Conservation (phyloP, 2,888 invertebrate species). For the Hylaea fasciaria region DNA sequence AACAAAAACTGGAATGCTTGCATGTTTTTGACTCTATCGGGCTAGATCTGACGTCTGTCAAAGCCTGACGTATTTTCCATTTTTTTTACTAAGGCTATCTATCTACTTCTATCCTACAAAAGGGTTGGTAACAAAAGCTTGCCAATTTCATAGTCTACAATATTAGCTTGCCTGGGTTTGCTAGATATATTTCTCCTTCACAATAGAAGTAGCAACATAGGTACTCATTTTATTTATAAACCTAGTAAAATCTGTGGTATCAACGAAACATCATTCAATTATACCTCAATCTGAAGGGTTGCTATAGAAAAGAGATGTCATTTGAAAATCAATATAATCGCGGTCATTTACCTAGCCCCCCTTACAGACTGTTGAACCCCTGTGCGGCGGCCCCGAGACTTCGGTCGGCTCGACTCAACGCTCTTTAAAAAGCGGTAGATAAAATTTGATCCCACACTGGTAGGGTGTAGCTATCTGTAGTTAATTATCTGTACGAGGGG, state of each 20-base stretch:
- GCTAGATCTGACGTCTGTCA: slow-evolving; percentile 11
- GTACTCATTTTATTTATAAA: too few relatives aligned
- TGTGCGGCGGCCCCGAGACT: slow-evolving; percentile 64
- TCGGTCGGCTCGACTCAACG: slow-evolving; percentile 57
- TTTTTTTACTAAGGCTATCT: too few relatives aligned
- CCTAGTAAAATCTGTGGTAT: slow-evolving; percentile 14
- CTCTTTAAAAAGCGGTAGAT: slow-evolving; percentile 78
- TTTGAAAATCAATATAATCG: slow-evolving; percentile 81
- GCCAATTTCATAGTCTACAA: too few relatives aligned
- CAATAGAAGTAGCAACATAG: too few relatives aligned
- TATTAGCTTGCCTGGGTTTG: too few relatives aligned
- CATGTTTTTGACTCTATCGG: slow-evolving; percentile 16
- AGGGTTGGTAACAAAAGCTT: background rate
- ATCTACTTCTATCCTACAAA: background rate
- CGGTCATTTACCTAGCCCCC: slow-evolving; percentile 77
- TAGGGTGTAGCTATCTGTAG: slow-evolving; percentile 77
- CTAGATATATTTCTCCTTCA: too few relatives aligned
- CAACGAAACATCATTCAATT: slow-evolving; percentile 25
- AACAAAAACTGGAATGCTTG: slow-evolving; percentile 29
- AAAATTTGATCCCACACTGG: slow-evolving; percentile 73
- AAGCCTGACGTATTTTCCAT: background rate
- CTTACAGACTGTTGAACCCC: slow-evolving; percentile 79
- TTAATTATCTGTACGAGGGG: slow-evolving; percentile 81
- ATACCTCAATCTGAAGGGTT: slow-evolving; percentile 47
- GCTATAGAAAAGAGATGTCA: slow-evolving; percentile 60